Conservation (phyloP, 2,113 vertebrate genomes). For the Cercocebus atys region DNA sequence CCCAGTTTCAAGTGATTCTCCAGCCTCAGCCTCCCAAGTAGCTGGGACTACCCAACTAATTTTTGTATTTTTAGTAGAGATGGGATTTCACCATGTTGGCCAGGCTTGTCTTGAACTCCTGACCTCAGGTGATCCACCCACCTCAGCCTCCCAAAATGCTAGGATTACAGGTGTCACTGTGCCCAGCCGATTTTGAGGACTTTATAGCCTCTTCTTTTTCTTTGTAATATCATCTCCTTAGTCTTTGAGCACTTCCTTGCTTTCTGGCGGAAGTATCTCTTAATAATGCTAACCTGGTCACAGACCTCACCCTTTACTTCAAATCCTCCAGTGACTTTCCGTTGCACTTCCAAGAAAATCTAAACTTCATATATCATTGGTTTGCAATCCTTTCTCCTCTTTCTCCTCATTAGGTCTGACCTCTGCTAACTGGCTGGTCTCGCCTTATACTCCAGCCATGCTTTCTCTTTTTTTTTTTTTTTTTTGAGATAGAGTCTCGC, state of each 20-base stretch:
- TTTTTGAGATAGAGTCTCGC: too few species aligned
- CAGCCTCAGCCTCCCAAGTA: too few species aligned
- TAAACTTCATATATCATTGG: background rate
- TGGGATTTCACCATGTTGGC: too few species aligned
- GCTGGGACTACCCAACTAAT: too few species aligned
- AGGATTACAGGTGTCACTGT: too few species aligned
- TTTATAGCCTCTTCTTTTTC: background rate
- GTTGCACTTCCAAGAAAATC: background rate
- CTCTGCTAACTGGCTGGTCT: background rate
- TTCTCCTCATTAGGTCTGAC: background rate
- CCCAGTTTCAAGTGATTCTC: too few species aligned
- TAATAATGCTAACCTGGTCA: background rate
- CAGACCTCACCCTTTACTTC: background rate
- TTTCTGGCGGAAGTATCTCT: background rate
- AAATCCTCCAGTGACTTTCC: background rate
- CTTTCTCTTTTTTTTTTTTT: background rate
- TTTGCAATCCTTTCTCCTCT: background rate
- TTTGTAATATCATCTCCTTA: background rate
- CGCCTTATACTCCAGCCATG: background rate
- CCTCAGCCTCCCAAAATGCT: too few species aligned
- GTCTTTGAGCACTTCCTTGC: background rate
- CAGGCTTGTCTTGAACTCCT: too few species aligned
- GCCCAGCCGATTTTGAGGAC: background rate
- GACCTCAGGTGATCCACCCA: too few species aligned
- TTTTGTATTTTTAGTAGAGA: too few species aligned